Evolutionary conservation across 2,888 invertebrate genomes (phyloP), one percentile per base, ranked within the genome.

Genomic region (Leptinotarsa tumamoca): DNA sequence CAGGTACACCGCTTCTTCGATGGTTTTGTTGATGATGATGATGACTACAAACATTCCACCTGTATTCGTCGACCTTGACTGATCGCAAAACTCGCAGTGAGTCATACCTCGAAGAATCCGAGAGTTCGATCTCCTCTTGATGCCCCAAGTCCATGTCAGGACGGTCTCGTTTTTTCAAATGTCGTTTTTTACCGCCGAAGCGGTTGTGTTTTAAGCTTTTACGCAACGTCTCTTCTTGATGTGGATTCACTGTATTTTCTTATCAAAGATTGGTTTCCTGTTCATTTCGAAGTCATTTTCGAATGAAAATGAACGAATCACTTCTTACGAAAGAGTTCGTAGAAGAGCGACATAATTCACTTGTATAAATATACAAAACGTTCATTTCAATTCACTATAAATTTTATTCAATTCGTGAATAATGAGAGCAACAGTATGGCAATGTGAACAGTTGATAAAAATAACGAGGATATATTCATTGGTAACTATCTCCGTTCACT

Each of bases 51-150:
- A 17, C 18, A 74, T 74, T 74, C 74, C 74, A 74, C 74, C 74
- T 72, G 54, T 67, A 54, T 56, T 71, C 18, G n/a, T 71, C 78
- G 80, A 73, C 80, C 80, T 80, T 80, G 80, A 78, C 73, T 68
- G 61, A 73, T 73, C 71, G 66, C 66, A 21, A 67, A 72, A 27
- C 51, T 23, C 68, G n/a, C 63, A 71, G 75, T 79, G 79, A 77
- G 69, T 79, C 77, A 79, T 72, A 33, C 70, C 68, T 43, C 49
- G 14, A 56, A 70, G 67, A 73, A 71, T 71, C 69, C 70, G 56
- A 68, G 77, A 72, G 77, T 77, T 79, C 77, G 77, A 77, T 77
- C 75, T 52, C 76, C 76, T 76, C 56, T 67, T 58, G 67, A 33
- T 71, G 58, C 71, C 27, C 49, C 58, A 23, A 58, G 61, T 68